These are phyloP conservation scores for Netelia melanura DNA, from an alignment of 2,888 invertebrate species.

Conservation along the genomic window DNA sequence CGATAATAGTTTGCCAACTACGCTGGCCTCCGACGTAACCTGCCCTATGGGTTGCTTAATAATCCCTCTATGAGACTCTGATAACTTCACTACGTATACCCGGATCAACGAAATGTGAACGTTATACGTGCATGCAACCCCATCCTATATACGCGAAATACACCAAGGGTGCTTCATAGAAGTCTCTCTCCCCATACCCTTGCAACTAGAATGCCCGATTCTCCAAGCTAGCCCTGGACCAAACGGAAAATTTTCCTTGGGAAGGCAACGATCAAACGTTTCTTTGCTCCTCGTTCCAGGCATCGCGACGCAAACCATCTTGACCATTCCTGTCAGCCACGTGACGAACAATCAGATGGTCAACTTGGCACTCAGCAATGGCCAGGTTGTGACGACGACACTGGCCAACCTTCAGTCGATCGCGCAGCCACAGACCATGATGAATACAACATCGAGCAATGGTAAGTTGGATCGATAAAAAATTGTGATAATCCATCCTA, in stretches of 20 bases:
- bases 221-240: background rate
- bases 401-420: slow-evolving; percentile 92
- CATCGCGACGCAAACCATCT: slow-evolving; percentile 97
- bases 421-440: slow-evolving; percentile 90
- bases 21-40: slow-evolving; percentile 82
- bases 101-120: slow-evolving; percentile 70
- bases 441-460: slow-evolving; percentile 86
- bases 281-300: slow-evolving; percentile 86
- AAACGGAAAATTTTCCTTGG: background rate
- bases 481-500: background rate
- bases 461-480: slow-evolving; percentile 79
- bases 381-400: slow-evolving; percentile 94
- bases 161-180: slow-evolving; percentile 48
- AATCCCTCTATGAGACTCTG: slow-evolving; percentile 83
- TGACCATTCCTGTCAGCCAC: slow-evolving; percentile 97
- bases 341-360: slow-evolving; percentile 92
- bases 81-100: slow-evolving; percentile 81
- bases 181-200: slow-evolving; percentile 41
- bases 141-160: slow-evolving; percentile 41
- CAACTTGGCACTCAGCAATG: slow-evolving; percentile 93
- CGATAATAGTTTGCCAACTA: slow-evolving; percentile 85
- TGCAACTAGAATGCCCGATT: slow-evolving; percentile 4
- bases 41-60: slow-evolving; percentile 84
- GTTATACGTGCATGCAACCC: slow-evolving; percentile 54
- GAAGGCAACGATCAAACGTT: background rate